Base-by-base conservation (phyloP, 2,113 vertebrate species). In the Terrapene triunguis region DNA sequence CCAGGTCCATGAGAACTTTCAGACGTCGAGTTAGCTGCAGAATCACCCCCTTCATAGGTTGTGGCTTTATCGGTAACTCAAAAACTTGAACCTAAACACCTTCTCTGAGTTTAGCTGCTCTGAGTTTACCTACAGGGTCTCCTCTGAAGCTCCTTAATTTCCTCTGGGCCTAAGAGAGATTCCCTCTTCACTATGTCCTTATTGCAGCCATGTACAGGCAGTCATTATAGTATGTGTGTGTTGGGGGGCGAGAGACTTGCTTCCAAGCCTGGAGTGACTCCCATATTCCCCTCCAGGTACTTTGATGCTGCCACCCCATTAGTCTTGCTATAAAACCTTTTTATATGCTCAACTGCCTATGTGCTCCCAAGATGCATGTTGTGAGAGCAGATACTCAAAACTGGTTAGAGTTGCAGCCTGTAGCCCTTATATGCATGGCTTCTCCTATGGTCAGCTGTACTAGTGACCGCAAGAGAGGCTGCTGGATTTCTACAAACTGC, bases 391-490 rank as follows among this genome's bases (percentile, higher is more conserved):
- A 69, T 79, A 85, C 12, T 57, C 1, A 82, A 85, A 6, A 3
- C 6, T 42, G 54, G 42, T 62, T 62, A 78, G 2, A 2, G 65
- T 85, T 57, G 89, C 9, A 42, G 27, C 16, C 13, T 47, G 25
- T 48, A 69, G 16, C 3, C 32, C 50, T 3, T 78, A 42, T 21
- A 12, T 25, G 3, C 13, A 27, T 9, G 29, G 10, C 42, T 12
- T 5, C 0, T 83, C 32, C 10, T 2, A 19, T 32, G 79, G 32
- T 13, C 24, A 25, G 25, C 4, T 93, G n/a, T 3, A 0, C 10
- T 79, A 10, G 12, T 27, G 10, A 42, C 47, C 42, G 8, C 22
- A 44, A 62, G 9, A 32, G 32, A 74, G 29, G 72, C 27, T 84
- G 51, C 38, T 84, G 54, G 35, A 69, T 1, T 16, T 85, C 38